These are phyloP conservation scores for Drosophila acutilabella DNA, from an alignment of 2,888 invertebrate species.

Conservation along the genomic window DNA sequence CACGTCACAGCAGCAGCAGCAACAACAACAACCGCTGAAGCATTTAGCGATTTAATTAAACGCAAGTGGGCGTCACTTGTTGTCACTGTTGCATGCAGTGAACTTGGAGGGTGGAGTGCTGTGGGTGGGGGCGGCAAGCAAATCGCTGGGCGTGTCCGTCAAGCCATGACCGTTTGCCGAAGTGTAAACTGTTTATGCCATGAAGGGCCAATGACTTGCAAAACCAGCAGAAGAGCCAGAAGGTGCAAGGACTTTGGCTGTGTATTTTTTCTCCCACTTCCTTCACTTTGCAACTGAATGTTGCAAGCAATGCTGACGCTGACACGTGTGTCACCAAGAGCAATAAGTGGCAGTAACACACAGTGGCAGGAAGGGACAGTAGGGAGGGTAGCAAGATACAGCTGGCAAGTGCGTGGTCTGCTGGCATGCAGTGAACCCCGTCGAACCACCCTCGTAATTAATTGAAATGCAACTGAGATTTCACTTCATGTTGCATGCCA, in stretches of 20 bases:
- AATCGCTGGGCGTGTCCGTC: conserved; percentile 47
- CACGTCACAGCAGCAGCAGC: conserved; percentile 16
- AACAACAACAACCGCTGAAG: conserved; percentile 56
- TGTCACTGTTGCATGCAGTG: conserved; percentile 23
- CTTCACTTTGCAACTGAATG: conserved; percentile 7
- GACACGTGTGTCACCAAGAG: conserved; percentile 53
- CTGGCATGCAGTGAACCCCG: conserved; percentile 29
- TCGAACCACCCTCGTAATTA: conserved; percentile 63
- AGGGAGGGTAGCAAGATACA: neutral
- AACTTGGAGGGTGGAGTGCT: neutral
- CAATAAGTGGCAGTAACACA: conserved; percentile 45
- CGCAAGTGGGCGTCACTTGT: conserved; percentile 63
- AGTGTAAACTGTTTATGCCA: conserved; percentile 67
- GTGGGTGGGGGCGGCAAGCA: neutral
- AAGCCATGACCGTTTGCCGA: conserved; percentile 49
- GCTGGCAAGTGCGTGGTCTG: conserved; percentile 32
- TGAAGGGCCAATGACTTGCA: conserved; percentile 71
- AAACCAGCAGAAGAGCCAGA: neutral
- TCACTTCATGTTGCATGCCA: conserved; percentile 26
- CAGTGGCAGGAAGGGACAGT: neutral
- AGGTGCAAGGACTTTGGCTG: conserved; percentile 4
- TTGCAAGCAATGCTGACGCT: conserved; percentile 50
- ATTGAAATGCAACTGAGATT: conserved; percentile 75
- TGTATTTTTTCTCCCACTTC: neutral
- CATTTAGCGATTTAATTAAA: conserved; percentile 77